phyloP scores from a whole-genome alignment of 2,113 vertebrate genomes.

The Percopsis transmontana region DNA sequence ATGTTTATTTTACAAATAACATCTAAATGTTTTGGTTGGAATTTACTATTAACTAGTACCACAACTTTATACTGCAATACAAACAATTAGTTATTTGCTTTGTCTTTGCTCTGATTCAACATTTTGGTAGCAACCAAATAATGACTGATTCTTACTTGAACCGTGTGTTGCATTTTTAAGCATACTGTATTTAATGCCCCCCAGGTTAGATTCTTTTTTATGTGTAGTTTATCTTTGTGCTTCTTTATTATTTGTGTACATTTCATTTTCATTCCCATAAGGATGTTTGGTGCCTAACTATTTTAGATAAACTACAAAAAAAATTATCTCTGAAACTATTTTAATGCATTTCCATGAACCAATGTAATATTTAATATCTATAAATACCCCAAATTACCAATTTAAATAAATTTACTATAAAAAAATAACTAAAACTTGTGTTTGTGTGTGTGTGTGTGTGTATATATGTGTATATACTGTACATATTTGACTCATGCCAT shows the following conservation, averaged over 20 bases:
- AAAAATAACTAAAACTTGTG: too few species aligned
- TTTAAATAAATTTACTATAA: constrained; percentile 51
- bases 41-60: too few species aligned
- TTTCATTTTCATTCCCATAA: constrained; percentile 19
- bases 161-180: neutral
- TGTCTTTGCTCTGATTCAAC: too few species aligned
- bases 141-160: constrained; percentile 8
- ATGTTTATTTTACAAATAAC: constrained; percentile 12
- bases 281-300: constrained; percentile 31
- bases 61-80: too few species aligned
- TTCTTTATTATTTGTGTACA: neutral
- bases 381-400: constrained; percentile 27
- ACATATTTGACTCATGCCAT: too few species aligned
- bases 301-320: constrained; percentile 35
- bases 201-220: constrained; percentile 1
- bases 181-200: constrained; percentile 6
- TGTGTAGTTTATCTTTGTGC: neutral
- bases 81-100: too few species aligned
- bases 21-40: neutral
- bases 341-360: constrained; percentile 55
- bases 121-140: too few species aligned
- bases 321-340: constrained; percentile 34
- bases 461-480: too few species aligned
- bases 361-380: constrained; percentile 43
- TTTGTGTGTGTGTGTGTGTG: too few species aligned